A percentile compares a stretch with the other conserved stretches of the same genome.
Evolutionary conservation across 2,113 vertebrate genomes (phyloP).

Genomic region (Oryzias celebensis): DNA sequence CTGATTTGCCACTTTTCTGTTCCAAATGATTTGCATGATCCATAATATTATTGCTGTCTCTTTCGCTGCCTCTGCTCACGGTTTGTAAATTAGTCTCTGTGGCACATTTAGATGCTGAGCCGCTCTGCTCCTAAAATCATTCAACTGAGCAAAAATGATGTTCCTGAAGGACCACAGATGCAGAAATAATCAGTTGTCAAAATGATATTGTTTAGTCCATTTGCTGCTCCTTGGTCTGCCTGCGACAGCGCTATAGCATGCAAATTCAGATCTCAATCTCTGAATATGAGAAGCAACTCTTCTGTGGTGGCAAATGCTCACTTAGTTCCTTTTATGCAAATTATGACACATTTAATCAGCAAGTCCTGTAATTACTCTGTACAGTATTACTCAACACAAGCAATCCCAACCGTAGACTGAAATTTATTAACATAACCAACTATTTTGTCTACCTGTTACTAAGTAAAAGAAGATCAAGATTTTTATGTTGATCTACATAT

Average conservation of each 20-base stretch:
- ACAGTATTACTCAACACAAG: background rate
- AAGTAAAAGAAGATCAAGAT: too few relatives aligned
- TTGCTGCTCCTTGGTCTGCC: constrained; percentile 43
- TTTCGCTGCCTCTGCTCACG: constrained; percentile 30
- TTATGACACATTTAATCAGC: background rate
- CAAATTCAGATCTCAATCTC: constrained; percentile 31
- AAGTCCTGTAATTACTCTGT: constrained; percentile 8
- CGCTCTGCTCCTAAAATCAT: constrained; percentile 42
- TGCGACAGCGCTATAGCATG: constrained; percentile 34
- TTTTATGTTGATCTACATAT: background rate
- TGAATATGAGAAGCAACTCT: constrained; percentile 35
- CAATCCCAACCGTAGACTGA: too few relatives aligned
- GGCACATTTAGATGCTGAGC: constrained; percentile 38
- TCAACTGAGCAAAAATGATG: constrained; percentile 41
- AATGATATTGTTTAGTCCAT: constrained; percentile 62
- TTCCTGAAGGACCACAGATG: constrained; percentile 40
- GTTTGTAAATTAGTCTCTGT: constrained; percentile 47
- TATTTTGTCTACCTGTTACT: too few relatives aligned
- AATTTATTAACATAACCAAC: too few relatives aligned
- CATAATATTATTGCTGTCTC: constrained; percentile 37
- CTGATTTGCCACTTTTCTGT: constrained; percentile 64
- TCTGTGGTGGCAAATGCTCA: constrained; percentile 9
- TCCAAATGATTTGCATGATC: constrained; percentile 63
- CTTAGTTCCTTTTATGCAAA: constrained; percentile 1
- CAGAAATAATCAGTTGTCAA: constrained; percentile 56